Evolutionary conservation across 2,888 invertebrate species (phyloP).

Genomic region (Arge pagana): DNA sequence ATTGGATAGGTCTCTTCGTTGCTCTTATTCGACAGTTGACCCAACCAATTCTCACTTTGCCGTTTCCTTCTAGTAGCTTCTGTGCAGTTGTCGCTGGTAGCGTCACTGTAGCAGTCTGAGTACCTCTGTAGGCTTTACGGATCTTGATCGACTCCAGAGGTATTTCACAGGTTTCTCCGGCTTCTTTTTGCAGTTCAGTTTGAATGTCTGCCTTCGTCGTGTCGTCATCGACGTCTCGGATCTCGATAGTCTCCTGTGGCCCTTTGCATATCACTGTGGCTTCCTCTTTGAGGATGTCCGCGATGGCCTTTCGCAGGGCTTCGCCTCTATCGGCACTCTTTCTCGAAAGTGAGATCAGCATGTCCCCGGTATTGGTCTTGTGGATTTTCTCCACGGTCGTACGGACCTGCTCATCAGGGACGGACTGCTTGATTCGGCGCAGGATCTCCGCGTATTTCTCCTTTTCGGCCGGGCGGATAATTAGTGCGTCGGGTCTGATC

Average conservation of each 20-base stretch:
- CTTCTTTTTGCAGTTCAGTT: neutral
- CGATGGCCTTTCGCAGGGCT: conserved; percentile 12
- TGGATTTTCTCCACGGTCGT: conserved; percentile 16
- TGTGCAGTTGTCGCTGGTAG: conserved; percentile 14
- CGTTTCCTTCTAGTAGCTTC: conserved; percentile 2
- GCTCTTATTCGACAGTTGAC: neutral
- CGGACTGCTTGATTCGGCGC: conserved; percentile 6
- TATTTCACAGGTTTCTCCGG: conserved; percentile 3
- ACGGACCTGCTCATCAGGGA: conserved; percentile 14
- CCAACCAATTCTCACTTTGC: conserved; percentile 18
- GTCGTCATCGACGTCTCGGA: conserved; percentile 25
- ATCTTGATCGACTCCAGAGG: conserved; percentile 4
- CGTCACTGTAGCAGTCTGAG: conserved; percentile 21
- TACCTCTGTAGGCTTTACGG: conserved; percentile 23
- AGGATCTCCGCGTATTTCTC: conserved; percentile 26
- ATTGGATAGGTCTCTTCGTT: conserved; percentile 1
- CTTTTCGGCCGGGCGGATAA: conserved; percentile 19
- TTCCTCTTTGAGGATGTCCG: conserved; percentile 4
- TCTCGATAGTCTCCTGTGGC: conserved; percentile 25
- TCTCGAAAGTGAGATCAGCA: conserved; percentile 15
- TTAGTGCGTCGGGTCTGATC: conserved; percentile 20
- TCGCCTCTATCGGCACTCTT: neutral
- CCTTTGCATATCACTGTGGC: conserved; percentile 23
- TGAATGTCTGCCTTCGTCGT: conserved; percentile 26
- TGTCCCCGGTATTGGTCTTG: conserved; percentile 16